These are phyloP conservation scores for Bubo bubo DNA, from an alignment of 2,113 vertebrate genomes.

Conservation along the genomic window DNA sequence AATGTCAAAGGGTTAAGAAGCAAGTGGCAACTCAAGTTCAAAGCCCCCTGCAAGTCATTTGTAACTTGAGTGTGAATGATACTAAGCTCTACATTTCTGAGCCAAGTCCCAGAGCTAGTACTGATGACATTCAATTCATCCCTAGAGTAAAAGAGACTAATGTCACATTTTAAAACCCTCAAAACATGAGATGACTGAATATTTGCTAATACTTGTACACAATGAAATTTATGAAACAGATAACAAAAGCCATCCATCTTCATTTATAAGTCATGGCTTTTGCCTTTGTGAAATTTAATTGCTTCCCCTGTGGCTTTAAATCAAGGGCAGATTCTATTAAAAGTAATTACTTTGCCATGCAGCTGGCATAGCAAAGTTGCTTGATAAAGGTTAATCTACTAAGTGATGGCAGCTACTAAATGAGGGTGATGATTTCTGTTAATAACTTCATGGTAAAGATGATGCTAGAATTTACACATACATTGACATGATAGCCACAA, in stretches of 20 bases:
- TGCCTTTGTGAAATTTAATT: slow-evolving; percentile 63
- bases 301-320: slow-evolving; percentile 58
- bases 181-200: not conserved
- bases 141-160: not conserved
- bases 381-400: slow-evolving; percentile 68
- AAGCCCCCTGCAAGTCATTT: not conserved
- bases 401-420: slow-evolving; percentile 54
- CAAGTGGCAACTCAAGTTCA: not conserved
- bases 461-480: not conserved
- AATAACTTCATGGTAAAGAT: not conserved
- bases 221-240: slow-evolving; percentile 24
- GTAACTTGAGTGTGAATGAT: not conserved
- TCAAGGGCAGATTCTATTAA: slow-evolving; percentile 60
- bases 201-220: not conserved
- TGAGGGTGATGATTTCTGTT: slow-evolving; percentile 54
- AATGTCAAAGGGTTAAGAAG: not conserved
- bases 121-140: not conserved
- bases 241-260: slow-evolving; percentile 57
- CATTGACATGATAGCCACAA: not conserved
- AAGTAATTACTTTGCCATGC: slow-evolving; percentile 58
- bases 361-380: slow-evolving; percentile 52
- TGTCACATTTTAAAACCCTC: not conserved
- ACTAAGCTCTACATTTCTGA: not conserved
- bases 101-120: not conserved
- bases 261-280: slow-evolving; percentile 61